Evolutionary conservation across 2,888 invertebrate genomes (phyloP), one percentile per base, ranked within the genome.

Genomic region (Orgyia antiqua): DNA sequence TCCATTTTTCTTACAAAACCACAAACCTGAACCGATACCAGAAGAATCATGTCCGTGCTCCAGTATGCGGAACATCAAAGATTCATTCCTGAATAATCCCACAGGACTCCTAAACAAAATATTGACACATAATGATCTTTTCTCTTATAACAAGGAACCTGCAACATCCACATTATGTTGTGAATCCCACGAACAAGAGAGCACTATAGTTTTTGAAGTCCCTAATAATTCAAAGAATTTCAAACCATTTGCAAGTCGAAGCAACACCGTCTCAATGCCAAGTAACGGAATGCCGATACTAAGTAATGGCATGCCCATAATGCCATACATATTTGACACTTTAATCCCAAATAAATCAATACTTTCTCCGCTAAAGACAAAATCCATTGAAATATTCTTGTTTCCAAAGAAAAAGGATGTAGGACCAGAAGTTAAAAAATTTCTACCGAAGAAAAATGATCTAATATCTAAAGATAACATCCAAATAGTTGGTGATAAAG

Each of bases 11-110:
- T 20, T 20, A 18, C 2, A 18, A 18, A 8, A 18, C 20, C 20
- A n/a, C 9, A 20, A 20, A 7, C 9, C 9, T 2, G n/a, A 3
- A 20, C 9, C 20, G 2, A n/a, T 4, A 3, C 4, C 45, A 1
- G 71, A 69, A 27, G 68, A 68, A 26, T 55, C 67, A 0, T 83
- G 83, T 31, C 63, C 68, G 1, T 82, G 82, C 41, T 67, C 69
- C 6, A 53, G 41, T 19, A 29, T 63, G 1, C 63, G 55, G 21
- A 58, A 53, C 21, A 30, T 53, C 4, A 70, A 59, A 30, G 67
- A 69, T 19, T 35, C 61, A 1, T 40, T 66, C 28, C 27, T 54
- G 0, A 39, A 46, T 4, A 59, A 63, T 29, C 72, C 80, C 1
- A 42, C 64, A 1, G 65, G 71, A 1, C 42, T 82, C 2, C 48